Evolutionary conservation across 2,888 invertebrate genomes (phyloP).

Genomic region (Dendrolimus pini): DNA sequence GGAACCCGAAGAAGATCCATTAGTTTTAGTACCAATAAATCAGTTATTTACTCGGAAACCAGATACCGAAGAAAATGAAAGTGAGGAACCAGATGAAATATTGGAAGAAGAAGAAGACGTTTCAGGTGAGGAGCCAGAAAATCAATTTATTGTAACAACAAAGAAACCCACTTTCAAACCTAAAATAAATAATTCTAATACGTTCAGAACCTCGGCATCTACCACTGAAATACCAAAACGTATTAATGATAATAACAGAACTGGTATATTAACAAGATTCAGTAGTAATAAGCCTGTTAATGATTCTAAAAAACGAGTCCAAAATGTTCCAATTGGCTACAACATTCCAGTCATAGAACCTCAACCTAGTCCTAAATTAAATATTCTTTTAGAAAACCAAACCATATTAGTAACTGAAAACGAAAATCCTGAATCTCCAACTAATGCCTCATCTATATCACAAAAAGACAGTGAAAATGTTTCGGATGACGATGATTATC

Average conservation of each 20-base stretch:
- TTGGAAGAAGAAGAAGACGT: slow-evolving; percentile 33
- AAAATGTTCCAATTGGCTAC: slow-evolving; percentile 62
- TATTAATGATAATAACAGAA: slow-evolving; percentile 41
- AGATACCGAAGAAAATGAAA: slow-evolving; percentile 32
- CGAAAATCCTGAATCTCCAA: slow-evolving; percentile 25
- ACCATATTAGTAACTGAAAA: slow-evolving; percentile 16
- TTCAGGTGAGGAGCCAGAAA: slow-evolving; percentile 28
- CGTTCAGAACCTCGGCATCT: slow-evolving; percentile 58
- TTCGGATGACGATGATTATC: slow-evolving; percentile 53
- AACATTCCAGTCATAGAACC: slow-evolving; percentile 24
- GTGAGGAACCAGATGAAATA: slow-evolving; percentile 29
- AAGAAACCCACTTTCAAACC: slow-evolving; percentile 51
- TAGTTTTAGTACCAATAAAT: slow-evolving; percentile 61
- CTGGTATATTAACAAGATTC: slow-evolving; percentile 45
- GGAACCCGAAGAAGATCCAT: slow-evolving; percentile 54
- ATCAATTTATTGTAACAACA: slow-evolving; percentile 37
- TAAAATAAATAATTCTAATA: slow-evolving; percentile 53
- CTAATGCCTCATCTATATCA: not conserved
- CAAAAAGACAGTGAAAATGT: slow-evolving; percentile 30
- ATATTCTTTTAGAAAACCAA: slow-evolving; percentile 14
- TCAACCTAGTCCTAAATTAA: slow-evolving; percentile 13
- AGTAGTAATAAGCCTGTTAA: slow-evolving; percentile 38
- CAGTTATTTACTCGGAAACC: slow-evolving; percentile 62
- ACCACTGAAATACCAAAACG: slow-evolving; percentile 57
- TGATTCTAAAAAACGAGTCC: slow-evolving; percentile 55